A percentile compares a stretch with the other conserved stretches of the same genome.
Evolutionary conservation across 1,140 invertebrate genomes (phyloP).

Genomic region (Parasteatoda tepidariorum): DNA sequence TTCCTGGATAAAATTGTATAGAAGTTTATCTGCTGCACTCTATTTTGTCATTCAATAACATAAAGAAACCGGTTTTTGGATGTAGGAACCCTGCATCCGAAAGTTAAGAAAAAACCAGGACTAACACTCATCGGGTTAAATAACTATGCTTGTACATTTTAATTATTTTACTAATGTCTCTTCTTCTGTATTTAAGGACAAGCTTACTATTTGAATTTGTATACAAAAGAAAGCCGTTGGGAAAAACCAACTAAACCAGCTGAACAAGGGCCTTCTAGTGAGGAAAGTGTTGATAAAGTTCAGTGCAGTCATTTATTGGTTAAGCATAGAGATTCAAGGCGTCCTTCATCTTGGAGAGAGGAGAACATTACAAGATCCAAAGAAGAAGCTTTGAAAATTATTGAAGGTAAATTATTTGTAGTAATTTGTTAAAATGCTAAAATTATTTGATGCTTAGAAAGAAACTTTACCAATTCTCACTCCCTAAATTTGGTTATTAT

Average conservation of each 20-base stretch:
- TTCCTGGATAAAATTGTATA: too few species aligned
- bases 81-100: too few species aligned
- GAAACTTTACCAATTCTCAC: too few species aligned
- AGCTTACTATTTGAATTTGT: slow-evolving; percentile 93
- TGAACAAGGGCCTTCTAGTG: slow-evolving; percentile 72
- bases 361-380: slow-evolving; percentile 92
- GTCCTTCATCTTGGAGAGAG: slow-evolving; percentile 95
- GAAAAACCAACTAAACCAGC: slow-evolving; percentile 90
- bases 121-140: too few species aligned
- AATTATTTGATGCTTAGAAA: too few species aligned
- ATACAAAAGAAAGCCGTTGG: slow-evolving; percentile 99
- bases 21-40: too few species aligned
- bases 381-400: slow-evolving; percentile 90
- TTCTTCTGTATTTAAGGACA: slow-evolving; percentile 75
- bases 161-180: not conserved
- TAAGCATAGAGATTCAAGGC: slow-evolving; percentile 92
- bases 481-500: too few species aligned
- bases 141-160: not conserved
- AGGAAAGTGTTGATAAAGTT: slow-evolving; percentile 63
- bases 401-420: slow-evolving; percentile 76
- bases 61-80: too few species aligned
- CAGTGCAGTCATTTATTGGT: slow-evolving; percentile 84
- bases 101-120: too few species aligned
- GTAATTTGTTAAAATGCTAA: too few species aligned
- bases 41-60: too few species aligned